Percentiles rank a stretch among this genome's conserved stretches.
phyloP scores from a whole-genome alignment of 2,113 vertebrate species.

The Oxyruncus cristatus region DNA sequence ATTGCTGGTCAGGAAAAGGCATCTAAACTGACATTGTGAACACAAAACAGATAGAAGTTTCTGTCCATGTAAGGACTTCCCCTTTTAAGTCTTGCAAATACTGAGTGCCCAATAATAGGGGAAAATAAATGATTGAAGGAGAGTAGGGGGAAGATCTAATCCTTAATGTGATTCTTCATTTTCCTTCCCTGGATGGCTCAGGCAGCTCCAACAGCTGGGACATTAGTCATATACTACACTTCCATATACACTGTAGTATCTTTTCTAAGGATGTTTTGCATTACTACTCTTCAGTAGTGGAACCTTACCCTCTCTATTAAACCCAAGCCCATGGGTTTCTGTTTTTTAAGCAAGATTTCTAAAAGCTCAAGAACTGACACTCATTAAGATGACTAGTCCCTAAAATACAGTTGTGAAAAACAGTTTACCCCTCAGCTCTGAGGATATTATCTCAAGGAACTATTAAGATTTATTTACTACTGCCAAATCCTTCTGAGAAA shows the following conservation, averaged over 20 bases:
- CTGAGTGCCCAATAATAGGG: background rate
- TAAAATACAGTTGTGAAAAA: background rate
- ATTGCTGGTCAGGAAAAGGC: background rate
- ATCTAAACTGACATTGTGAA: background rate
- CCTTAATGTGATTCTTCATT: background rate
- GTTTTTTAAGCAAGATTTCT: background rate
- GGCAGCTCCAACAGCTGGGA: background rate
- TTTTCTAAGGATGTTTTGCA: background rate
- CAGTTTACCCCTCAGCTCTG: background rate
- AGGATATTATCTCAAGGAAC: background rate
- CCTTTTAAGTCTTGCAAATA: background rate
- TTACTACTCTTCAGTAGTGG: background rate
- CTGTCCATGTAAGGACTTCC: background rate
- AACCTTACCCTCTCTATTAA: background rate
- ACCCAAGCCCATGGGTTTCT: background rate
- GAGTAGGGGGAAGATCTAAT: background rate
- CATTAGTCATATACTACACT: background rate
- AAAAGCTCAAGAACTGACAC: background rate
- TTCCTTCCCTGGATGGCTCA: background rate
- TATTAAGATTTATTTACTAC: background rate
- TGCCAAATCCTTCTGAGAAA: background rate
- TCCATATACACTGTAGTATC: background rate
- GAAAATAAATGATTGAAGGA: background rate
- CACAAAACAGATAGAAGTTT: background rate
- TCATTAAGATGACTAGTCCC: background rate